These are phyloP conservation scores for Tokudaia tokunoshimensis DNA, from an alignment of 2,797 vertebrate genomes.

Conservation along the genomic window DNA sequence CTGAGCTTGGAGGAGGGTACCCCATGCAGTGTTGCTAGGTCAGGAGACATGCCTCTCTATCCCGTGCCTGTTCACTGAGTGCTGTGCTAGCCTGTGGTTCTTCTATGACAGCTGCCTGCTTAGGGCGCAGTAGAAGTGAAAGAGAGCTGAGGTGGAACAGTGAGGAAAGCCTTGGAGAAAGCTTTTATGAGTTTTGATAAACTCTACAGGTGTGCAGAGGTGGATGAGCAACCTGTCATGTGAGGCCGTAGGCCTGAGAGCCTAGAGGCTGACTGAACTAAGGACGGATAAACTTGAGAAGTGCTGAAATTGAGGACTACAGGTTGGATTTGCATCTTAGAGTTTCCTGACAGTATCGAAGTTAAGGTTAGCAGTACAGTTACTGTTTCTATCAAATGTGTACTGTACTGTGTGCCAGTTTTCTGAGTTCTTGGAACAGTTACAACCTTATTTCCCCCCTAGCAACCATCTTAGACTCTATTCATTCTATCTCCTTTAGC, in stretches of 20 bases:
- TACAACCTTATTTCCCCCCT: neutral
- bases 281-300: neutral
- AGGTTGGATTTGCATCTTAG: conserved; percentile 30
- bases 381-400: neutral
- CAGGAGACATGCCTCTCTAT: conserved; percentile 29
- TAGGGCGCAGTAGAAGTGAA: neutral
- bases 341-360: neutral
- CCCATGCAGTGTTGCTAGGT: conserved; percentile 90
- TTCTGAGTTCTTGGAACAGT: neutral
- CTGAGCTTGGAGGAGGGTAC: conserved; percentile 91
- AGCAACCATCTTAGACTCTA: neutral
- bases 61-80: neutral
- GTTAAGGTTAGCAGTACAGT: neutral
- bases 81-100: neutral
- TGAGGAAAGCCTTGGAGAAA: neutral
- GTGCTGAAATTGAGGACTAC: neutral
- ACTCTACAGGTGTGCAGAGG: neutral
- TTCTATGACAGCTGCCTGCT: neutral
- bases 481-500: neutral
- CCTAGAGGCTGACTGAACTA: neutral
- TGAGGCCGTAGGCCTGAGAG: neutral
- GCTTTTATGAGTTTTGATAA: neutral
- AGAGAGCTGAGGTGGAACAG: neutral
- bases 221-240: neutral
- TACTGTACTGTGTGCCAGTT: neutral